A percentile compares a stretch with the other conserved stretches of the same genome.
Conservation (phyloP, 2,113 vertebrate genomes). For the Pao palembangensis region DNA sequence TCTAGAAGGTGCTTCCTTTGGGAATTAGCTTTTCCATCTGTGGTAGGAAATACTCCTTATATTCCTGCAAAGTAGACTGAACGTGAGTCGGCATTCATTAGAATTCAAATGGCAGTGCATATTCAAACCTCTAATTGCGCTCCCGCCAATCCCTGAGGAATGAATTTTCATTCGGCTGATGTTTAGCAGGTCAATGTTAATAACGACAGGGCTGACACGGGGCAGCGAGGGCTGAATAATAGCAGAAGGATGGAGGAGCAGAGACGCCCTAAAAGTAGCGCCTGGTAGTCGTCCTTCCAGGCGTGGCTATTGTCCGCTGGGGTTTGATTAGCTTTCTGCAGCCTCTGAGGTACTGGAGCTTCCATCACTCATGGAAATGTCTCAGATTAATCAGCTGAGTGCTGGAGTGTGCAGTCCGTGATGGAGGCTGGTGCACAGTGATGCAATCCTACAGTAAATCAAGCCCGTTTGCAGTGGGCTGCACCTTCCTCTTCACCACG, state of each 20-base stretch:
- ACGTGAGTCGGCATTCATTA: slow-evolving; percentile 1
- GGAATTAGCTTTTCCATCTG: too few relatives aligned
- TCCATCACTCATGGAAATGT: slow-evolving; percentile 67
- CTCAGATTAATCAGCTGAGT: slow-evolving; percentile 70
- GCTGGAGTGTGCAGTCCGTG: slow-evolving; percentile 40
- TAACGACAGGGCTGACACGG: slow-evolving; percentile 31
- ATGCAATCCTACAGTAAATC: slow-evolving; percentile 58
- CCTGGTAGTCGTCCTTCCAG: slow-evolving; percentile 37
- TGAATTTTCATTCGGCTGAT: slow-evolving; percentile 28
- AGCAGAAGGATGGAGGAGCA: slow-evolving; percentile 26
- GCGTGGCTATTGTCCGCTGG: slow-evolving; percentile 34
- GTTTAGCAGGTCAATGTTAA: slow-evolving; percentile 52
- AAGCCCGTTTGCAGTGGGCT: slow-evolving; percentile 43
- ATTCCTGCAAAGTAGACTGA: background rate
- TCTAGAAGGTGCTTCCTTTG: too few relatives aligned
- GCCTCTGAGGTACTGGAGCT: slow-evolving; percentile 25
- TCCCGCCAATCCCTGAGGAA: slow-evolving; percentile 1
- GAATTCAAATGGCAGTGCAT: slow-evolving; percentile 2
- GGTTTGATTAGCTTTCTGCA: slow-evolving; percentile 57
- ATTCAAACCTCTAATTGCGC: slow-evolving; percentile 18
- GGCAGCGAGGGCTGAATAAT: slow-evolving; percentile 30
- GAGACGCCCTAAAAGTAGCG: slow-evolving; percentile 26
- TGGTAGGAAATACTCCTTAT: background rate
- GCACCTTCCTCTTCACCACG: slow-evolving; percentile 38
- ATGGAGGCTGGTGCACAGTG: slow-evolving; percentile 30